Evolutionary conservation across 1,140 invertebrate species (phyloP).

Genomic region (Aphaenogaster rudis): DNA sequence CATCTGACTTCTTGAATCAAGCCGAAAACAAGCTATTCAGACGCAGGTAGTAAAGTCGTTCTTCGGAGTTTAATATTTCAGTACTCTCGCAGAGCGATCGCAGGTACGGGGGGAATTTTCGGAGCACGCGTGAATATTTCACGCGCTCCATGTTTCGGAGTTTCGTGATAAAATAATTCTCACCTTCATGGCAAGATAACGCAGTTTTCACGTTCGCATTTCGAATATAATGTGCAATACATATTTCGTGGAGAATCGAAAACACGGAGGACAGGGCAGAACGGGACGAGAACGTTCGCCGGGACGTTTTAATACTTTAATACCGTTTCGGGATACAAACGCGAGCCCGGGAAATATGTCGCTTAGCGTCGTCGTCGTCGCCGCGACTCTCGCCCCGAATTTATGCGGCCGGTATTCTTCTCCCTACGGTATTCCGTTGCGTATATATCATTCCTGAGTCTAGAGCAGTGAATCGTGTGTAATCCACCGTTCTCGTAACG

Average conservation of each 20-base stretch:
- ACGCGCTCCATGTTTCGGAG: neutral
- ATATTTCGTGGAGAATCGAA: constrained; percentile 38
- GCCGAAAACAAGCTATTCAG: constrained; percentile 36
- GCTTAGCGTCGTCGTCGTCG: constrained; percentile 49
- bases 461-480: constrained; percentile 58
- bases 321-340: constrained; percentile 44
- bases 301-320: constrained; percentile 62
- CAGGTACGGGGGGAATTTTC: constrained; percentile 23
- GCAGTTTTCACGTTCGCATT: constrained; percentile 14
- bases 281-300: neutral
- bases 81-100: constrained; percentile 6
- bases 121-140: constrained; percentile 37
- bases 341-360: constrained; percentile 50
- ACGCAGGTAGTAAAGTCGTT: constrained; percentile 11
- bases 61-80: constrained; percentile 29
- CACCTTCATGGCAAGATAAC: constrained; percentile 21
- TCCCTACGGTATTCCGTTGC: constrained; percentile 29
- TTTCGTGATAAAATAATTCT: constrained; percentile 47
- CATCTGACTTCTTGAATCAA: constrained; percentile 46
- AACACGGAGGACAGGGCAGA: neutral
- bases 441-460: constrained; percentile 60
- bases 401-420: constrained; percentile 55
- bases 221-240: constrained; percentile 14
- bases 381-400: constrained; percentile 49
- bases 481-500: constrained; percentile 56